phyloP scores from a whole-genome alignment of 2,888 invertebrate species.

The Pollenia amentaria region DNA sequence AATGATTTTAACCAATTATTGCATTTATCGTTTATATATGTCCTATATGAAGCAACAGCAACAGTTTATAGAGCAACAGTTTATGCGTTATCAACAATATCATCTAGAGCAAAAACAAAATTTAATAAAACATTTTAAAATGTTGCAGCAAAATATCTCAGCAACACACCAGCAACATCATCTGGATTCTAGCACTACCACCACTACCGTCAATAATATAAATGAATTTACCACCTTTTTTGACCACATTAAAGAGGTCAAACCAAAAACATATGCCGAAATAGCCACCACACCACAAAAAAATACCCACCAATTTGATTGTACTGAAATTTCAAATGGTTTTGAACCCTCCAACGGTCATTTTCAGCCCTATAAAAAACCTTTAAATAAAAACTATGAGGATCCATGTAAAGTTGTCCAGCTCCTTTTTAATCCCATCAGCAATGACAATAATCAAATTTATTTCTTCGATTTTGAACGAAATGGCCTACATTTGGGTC shows the following conservation, averaged over 20 bases:
- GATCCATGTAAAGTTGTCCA: constrained; percentile 69
- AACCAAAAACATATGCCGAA: constrained; percentile 79
- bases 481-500: constrained; percentile 89
- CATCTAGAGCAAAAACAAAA: constrained; percentile 75
- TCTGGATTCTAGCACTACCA: neutral
- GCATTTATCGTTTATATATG: constrained; percentile 90
- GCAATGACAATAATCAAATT: constrained; percentile 87
- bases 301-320: constrained; percentile 40
- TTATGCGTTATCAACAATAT: constrained; percentile 78
- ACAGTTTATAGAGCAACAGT: constrained; percentile 83
- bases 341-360: constrained; percentile 70
- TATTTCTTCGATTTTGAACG: constrained; percentile 92
- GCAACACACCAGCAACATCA: constrained; percentile 62
- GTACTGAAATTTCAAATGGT: constrained; percentile 29
- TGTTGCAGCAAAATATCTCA: constrained; percentile 74
- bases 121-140: constrained; percentile 76
- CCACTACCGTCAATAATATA: neutral
- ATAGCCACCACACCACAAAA: constrained; percentile 76
- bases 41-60: constrained; percentile 84
- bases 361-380: constrained; percentile 70
- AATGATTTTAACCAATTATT: constrained; percentile 90
- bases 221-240: constrained; percentile 60
- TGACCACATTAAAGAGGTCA: constrained; percentile 66
- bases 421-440: constrained; percentile 85
- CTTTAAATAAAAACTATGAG: constrained; percentile 51